phyloP scores from a whole-genome alignment of 2,797 vertebrate species.

The Chromobotia macracanthus region DNA sequence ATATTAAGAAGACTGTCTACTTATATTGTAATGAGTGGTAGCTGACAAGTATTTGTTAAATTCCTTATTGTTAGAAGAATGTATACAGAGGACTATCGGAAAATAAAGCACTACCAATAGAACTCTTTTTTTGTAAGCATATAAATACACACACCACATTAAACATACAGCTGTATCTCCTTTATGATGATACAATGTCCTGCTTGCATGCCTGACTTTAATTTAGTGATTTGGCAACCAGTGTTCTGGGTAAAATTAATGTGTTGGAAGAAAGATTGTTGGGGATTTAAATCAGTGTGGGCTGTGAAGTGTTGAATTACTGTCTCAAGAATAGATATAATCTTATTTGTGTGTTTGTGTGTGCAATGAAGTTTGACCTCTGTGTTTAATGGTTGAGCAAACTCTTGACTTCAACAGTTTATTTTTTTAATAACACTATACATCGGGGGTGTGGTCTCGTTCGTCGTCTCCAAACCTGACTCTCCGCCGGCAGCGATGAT shows the following conservation, averaged over 20 bases:
- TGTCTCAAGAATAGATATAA: slow-evolving; percentile 30
- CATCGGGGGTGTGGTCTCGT: too few relatives aligned
- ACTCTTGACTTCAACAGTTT: slow-evolving; percentile 20
- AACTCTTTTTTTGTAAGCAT: neutral
- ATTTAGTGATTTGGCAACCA: slow-evolving; percentile 14
- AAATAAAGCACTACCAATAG: too few relatives aligned
- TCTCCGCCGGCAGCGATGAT: too few relatives aligned
- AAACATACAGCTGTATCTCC: neutral
- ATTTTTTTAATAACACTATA: neutral
- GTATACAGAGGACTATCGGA: too few relatives aligned
- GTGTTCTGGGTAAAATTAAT: slow-evolving; percentile 19
- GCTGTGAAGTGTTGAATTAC: slow-evolving; percentile 40
- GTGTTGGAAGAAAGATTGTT: neutral
- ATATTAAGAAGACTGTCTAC: too few relatives aligned
- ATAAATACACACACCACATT: neutral
- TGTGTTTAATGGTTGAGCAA: slow-evolving; percentile 29
- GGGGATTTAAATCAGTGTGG: slow-evolving; percentile 35
- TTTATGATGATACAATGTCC: slow-evolving; percentile 2
- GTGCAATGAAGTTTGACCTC: slow-evolving; percentile 11
- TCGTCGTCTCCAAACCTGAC: too few relatives aligned
- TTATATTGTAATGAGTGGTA: too few relatives aligned
- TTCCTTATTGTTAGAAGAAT: too few relatives aligned
- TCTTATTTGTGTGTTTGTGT: slow-evolving; percentile 24
- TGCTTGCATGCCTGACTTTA: slow-evolving; percentile 21
- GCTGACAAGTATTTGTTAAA: too few relatives aligned